Conservation (phyloP, 35 echinoderm and acorn worm genomes). For the Diadema setosum region DNA sequence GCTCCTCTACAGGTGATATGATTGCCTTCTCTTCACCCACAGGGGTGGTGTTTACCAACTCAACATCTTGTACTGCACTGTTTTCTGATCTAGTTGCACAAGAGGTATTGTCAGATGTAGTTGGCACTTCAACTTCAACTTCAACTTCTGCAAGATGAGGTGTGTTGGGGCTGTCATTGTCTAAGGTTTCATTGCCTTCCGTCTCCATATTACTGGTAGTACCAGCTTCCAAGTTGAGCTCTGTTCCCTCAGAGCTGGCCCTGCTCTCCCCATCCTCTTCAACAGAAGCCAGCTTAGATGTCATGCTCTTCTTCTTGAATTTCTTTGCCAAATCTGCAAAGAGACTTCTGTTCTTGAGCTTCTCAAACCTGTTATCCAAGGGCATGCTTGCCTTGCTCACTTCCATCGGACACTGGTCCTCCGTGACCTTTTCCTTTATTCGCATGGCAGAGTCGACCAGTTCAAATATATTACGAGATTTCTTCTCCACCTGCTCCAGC, state of each 20-base stretch:
- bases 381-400: not conserved
- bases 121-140: no score
- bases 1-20: no score
- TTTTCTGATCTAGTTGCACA: no score
- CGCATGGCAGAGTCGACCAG: not conserved
- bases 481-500: not conserved
- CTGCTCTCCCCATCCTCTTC: not conserved
- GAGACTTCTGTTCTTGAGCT: not conserved
- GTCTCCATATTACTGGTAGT: no score
- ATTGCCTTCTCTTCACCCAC: no score
- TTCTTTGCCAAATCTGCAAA: conserved; percentile 7
- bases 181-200: no score
- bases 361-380: not conserved
- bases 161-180: no score
- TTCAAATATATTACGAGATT: not conserved
- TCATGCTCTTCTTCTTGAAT: not conserved
- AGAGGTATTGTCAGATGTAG: no score
- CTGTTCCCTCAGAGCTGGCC: not conserved
- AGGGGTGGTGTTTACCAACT: no score
- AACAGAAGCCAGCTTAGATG: not conserved
- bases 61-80: no score
- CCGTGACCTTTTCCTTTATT: not conserved
- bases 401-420: not conserved
- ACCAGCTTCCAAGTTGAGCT: no score
- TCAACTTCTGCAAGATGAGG: no score